Conservation (phyloP, 2,113 vertebrate genomes). For the Oceanites oceanicus region DNA sequence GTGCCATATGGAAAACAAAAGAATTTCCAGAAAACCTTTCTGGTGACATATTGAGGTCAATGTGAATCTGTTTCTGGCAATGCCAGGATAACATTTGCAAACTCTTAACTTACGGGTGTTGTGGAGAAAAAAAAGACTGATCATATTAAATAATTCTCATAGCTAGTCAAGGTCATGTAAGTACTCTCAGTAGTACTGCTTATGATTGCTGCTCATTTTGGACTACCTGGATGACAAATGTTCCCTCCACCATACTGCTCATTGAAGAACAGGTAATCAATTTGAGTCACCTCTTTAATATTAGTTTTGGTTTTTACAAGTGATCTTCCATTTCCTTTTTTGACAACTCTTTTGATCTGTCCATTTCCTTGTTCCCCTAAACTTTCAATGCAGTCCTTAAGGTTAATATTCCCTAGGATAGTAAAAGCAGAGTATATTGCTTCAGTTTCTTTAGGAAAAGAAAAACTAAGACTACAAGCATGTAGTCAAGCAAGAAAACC, state of each 20-base stretch:
- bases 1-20: not conserved
- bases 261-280: not conserved
- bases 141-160: not conserved
- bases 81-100: not conserved
- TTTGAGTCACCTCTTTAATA: not conserved
- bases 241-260: not conserved
- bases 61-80: not conserved
- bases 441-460: not conserved
- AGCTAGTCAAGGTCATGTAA: not conserved
- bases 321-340: not conserved
- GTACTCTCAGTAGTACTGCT: not conserved
- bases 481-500: no score
- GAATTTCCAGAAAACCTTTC: not conserved
- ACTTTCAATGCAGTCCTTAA: not conserved
- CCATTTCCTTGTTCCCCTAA: not conserved
- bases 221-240: not conserved
- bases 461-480: not conserved
- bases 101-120: not conserved
- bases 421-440: not conserved
- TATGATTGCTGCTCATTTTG: not conserved
- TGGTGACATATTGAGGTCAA: conserved; percentile 34
- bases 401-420: not conserved
- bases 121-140: not conserved
- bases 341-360: not conserved
- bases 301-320: not conserved